phyloP scores from a whole-genome alignment of 1,140 invertebrate genomes.

The Apis mellifera region Amel_HAv3.1 CM009931.2:10901001-10901500 shows the following conservation, averaged over 20 bases:
- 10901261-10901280: too few species aligned
- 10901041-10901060: not conserved
- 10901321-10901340: not conserved
- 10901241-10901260: too few species aligned
- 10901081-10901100: not conserved
- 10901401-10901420: constrained; percentile 63
- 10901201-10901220: not conserved
- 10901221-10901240: too few species aligned
- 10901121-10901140: not conserved
- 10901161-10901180: too few species aligned
- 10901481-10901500: not conserved
- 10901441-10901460: not conserved
- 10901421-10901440: not conserved
- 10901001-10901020: not conserved
- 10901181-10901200: not conserved
- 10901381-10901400: constrained; percentile 37
- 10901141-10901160: not conserved
- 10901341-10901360: not conserved
- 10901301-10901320: not conserved
- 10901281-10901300: not conserved
- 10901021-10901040: too few species aligned
- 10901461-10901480: not conserved
- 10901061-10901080: not conserved
- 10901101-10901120: not conserved
- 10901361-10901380: constrained; percentile 5